A percentile compares a stretch with the other conserved stretches of the same genome.
Evolutionary conservation across 2,113 vertebrate species (phyloP).

Genomic region (Monopterus albus): DNA sequence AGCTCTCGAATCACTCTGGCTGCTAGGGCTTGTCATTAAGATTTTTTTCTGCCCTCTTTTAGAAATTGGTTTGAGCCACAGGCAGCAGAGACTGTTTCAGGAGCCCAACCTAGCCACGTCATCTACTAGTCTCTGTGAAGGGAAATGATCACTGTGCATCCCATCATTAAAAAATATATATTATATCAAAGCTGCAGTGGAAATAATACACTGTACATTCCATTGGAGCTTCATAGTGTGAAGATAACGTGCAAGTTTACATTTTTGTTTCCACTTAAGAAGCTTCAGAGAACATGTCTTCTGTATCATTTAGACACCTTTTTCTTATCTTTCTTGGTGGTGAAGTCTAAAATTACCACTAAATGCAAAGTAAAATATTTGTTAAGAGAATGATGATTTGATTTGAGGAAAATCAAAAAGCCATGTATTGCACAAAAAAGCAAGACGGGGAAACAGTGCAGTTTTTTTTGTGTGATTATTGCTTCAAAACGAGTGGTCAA

Average conservation of each 20-base stretch:
- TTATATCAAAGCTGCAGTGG: slow-evolving; percentile 11
- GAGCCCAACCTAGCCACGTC: slow-evolving; percentile 77
- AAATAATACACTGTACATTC: slow-evolving; percentile 1
- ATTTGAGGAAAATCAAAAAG: too few relatives aligned
- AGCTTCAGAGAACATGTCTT: too few relatives aligned
- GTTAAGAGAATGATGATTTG: too few relatives aligned
- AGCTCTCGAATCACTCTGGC: slow-evolving; percentile 63
- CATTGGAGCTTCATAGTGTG: background rate
- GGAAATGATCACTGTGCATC: slow-evolving; percentile 45
- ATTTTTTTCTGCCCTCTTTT: slow-evolving; percentile 61
- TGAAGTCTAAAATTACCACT: too few relatives aligned
- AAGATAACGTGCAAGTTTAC: too few relatives aligned
- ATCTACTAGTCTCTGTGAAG: slow-evolving; percentile 50
- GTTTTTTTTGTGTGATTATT: slow-evolving; percentile 9
- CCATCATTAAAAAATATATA: slow-evolving; percentile 1
- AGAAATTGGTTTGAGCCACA: slow-evolving; percentile 58
- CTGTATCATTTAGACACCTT: too few relatives aligned
- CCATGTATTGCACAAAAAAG: too few relatives aligned
- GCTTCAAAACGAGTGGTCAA: slow-evolving; percentile 34
- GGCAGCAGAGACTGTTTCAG: slow-evolving; percentile 53
- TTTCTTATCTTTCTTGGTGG: too few relatives aligned
- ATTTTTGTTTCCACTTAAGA: background rate
- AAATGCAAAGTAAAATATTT: too few relatives aligned
- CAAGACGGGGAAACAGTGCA: background rate
- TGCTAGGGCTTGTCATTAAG: slow-evolving; percentile 74